phyloP scores from a whole-genome alignment of 2,888 invertebrate species.

The Mythimna pallens region DNA sequence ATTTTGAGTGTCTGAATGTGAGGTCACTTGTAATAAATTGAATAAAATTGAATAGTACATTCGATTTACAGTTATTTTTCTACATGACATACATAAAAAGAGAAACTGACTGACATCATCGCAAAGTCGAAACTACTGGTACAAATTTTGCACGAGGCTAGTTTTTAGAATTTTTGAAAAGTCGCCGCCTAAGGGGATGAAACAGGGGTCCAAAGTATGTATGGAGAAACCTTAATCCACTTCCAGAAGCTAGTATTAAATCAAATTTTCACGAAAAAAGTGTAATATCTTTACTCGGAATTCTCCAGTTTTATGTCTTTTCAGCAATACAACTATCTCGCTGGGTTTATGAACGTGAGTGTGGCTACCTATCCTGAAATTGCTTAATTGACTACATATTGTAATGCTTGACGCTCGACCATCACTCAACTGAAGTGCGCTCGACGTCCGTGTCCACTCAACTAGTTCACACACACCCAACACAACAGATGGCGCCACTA shows the following conservation, averaged over 20 bases:
- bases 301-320: neutral
- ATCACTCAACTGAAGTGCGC: constrained; percentile 55
- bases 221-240: no score
- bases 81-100: no score
- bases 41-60: constrained; percentile 1
- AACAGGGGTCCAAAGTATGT: no score
- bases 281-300: neutral
- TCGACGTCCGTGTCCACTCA: constrained; percentile 51
- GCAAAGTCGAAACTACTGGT: no score
- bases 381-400: constrained; percentile 55
- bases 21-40: constrained; percentile 8
- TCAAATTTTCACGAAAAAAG: neutral
- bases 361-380: constrained; percentile 16
- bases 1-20: constrained; percentile 20
- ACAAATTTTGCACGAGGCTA: no score
- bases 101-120: neutral
- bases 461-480: constrained; percentile 42
- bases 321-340: neutral
- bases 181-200: no score
- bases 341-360: neutral
- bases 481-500: constrained; percentile 41
- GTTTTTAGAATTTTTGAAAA: no score
- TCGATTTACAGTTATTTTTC: no score
- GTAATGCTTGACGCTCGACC: constrained; percentile 50
- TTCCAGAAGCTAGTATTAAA: no score